Evolutionary conservation across 2,797 vertebrate species (phyloP), one percentile per base, ranked within the genome.

Genomic region (Labroides dimidiatus): DNA sequence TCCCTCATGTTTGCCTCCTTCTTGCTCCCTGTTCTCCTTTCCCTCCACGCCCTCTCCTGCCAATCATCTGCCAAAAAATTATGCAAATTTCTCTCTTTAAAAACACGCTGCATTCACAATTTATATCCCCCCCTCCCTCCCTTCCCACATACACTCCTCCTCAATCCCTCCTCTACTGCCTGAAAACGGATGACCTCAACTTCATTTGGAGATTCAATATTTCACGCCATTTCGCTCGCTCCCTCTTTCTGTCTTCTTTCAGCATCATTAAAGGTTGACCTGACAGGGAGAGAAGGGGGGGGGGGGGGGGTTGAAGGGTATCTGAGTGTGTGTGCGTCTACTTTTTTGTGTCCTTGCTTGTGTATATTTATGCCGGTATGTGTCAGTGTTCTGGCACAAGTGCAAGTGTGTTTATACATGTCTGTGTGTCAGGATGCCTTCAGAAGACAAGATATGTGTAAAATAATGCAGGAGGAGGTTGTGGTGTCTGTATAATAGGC

Each of bases 1-100:
- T 68, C 52, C 58, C 77, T 56, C 54, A 57, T 69, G 58, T 75
- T 82, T 45, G 36, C 59, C 45, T 70, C 65, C 53, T 37, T 42
- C 77, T 47, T 4, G 7, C 52, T 80, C 61, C 62, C 64, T 77
- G 44, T 68, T 82, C 71, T 73, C 66, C 66, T 82, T 72, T 79
- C 80, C 58, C 72, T 81, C 72, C 84, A 79, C 70, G 44, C 80
- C 82, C 82, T 77, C 43, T 75, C 64, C 87, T 93, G 94, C 82
- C 93, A 94, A 89, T 94, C 93, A 94, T 78, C 80, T 81, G 76
- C 77, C 84, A 89, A 37, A 79, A n/a, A 64, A 86, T 91, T 91
- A 92, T 93, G 91, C 87, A 91, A 84, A 93, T 91, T 84, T 80
- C 36, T 62, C 71, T 77, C 60, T 77, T 78, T 67, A 77, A 90